Conservation (phyloP, 2,113 vertebrate species). For the Odontophorus gujanensis region DNA sequence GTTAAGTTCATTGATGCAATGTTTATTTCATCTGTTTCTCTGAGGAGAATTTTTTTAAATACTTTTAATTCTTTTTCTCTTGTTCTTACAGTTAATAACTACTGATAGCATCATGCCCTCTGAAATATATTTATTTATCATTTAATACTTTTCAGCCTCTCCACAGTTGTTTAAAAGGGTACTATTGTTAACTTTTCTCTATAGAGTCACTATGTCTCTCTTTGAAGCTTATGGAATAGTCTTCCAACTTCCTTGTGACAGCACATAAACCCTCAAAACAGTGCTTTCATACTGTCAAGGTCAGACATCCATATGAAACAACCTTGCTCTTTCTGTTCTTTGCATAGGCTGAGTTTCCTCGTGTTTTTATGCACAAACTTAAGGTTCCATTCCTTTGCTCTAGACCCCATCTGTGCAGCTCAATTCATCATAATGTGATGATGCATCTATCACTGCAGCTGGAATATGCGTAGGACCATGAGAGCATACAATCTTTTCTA, state of each 20-base stretch:
- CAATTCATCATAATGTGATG: background rate
- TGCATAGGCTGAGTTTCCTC: background rate
- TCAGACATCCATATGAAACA: background rate
- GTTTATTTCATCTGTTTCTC: background rate
- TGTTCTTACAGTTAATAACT: background rate
- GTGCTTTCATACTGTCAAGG: background rate
- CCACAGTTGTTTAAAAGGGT: background rate
- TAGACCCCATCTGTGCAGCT: background rate
- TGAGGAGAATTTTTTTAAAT: background rate
- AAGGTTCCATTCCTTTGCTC: background rate
- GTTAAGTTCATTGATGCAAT: background rate
- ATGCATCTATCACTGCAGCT: background rate
- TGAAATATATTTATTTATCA: background rate
- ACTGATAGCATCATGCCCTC: background rate
- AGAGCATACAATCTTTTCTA: background rate
- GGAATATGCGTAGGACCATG: background rate
- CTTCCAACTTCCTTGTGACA: background rate
- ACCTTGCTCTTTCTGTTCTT: background rate
- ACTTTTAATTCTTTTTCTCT: background rate
- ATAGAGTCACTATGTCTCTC: background rate
- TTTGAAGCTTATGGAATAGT: background rate
- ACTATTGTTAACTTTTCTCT: background rate
- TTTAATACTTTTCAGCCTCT: background rate
- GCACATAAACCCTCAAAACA: background rate
- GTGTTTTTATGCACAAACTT: background rate